phyloP scores from a whole-genome alignment of 2,888 invertebrate genomes.

The Dicyrtomina minuta region DNA sequence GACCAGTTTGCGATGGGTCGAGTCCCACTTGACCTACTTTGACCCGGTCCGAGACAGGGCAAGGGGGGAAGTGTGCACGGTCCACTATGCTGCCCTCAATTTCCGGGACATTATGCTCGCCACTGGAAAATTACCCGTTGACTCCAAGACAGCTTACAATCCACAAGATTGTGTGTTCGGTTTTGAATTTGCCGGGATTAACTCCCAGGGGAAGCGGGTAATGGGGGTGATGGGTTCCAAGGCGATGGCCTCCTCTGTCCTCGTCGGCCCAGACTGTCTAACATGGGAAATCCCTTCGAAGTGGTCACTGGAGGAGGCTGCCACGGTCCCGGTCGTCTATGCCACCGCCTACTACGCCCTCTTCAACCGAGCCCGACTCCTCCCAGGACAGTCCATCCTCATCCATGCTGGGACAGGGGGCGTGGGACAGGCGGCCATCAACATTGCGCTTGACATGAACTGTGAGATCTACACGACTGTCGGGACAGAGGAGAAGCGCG shows the following conservation, averaged over 20 bases:
- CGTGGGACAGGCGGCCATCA: constrained; percentile 75
- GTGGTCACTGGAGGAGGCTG: too few species aligned
- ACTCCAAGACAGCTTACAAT: too few species aligned
- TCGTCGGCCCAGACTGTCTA: too few species aligned
- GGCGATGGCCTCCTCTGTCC: too few species aligned
- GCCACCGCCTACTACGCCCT: too few species aligned
- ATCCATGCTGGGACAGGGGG: constrained; percentile 70
- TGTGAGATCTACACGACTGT: constrained; percentile 72
- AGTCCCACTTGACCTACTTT: too few species aligned
- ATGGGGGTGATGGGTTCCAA: constrained; percentile 67
- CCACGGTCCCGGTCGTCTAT: too few species aligned
- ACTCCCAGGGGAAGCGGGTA: constrained; percentile 56
- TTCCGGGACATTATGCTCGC: constrained; percentile 94
- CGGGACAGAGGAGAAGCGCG: constrained; percentile 76
- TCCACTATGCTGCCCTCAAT: too few species aligned
- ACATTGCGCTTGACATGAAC: too few species aligned
- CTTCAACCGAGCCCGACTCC: constrained; percentile 63
- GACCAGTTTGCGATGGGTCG: constrained; percentile 79
- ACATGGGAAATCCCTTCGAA: too few species aligned
- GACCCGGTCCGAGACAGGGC: constrained; percentile 60
- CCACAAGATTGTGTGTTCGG: too few species aligned
- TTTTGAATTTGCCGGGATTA: constrained; percentile 63
- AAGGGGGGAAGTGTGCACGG: background rate
- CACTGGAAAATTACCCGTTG: constrained; percentile 82
- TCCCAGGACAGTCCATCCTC: constrained; percentile 58